Percentiles rank a stretch among this genome's conserved stretches.
Conservation (phyloP, 2,888 invertebrate genomes). For the Drosophila prostipennis region DNA sequence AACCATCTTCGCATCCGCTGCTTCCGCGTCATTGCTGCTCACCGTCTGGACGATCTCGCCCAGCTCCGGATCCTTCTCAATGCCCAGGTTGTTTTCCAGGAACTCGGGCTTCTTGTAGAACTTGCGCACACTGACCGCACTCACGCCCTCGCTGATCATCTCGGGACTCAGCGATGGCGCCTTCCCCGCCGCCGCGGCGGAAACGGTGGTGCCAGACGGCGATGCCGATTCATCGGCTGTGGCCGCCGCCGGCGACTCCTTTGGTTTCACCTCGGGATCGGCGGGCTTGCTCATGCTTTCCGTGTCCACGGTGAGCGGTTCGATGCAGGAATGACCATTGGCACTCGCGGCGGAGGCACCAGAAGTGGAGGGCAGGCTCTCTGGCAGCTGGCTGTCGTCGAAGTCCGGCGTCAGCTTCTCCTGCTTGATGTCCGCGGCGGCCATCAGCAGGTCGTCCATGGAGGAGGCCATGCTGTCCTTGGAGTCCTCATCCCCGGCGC, state of each 20-base stretch:
- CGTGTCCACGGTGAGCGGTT: slow-evolving; percentile 71
- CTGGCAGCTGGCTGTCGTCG: slow-evolving; percentile 41
- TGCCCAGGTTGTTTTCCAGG: slow-evolving; percentile 84
- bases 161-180: slow-evolving; percentile 83
- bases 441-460: slow-evolving; percentile 76
- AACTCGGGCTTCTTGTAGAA: slow-evolving; percentile 84
- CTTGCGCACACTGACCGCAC: slow-evolving; percentile 83
- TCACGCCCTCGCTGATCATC: slow-evolving; percentile 83
- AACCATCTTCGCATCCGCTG: neutral
- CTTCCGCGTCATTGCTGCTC: slow-evolving; percentile 47
- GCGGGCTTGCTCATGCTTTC: slow-evolving; percentile 21
- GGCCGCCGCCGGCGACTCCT: neutral
- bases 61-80: slow-evolving; percentile 84
- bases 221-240: slow-evolving; percentile 7
- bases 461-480: slow-evolving; percentile 82
- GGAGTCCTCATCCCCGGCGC: slow-evolving; percentile 77
- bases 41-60: slow-evolving; percentile 84
- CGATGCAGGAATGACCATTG: slow-evolving; percentile 55
- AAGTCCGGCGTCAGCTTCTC: slow-evolving; percentile 73
- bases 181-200: slow-evolving; percentile 54
- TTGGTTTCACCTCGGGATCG: slow-evolving; percentile 4
- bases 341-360: slow-evolving; percentile 2
- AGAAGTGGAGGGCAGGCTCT: slow-evolving; percentile 27
- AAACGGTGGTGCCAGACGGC: neutral
- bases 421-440: slow-evolving; percentile 71